These are phyloP conservation scores for Lutjanus erythropterus DNA, from an alignment of 2,113 vertebrate species.

Conservation along the genomic window DNA sequence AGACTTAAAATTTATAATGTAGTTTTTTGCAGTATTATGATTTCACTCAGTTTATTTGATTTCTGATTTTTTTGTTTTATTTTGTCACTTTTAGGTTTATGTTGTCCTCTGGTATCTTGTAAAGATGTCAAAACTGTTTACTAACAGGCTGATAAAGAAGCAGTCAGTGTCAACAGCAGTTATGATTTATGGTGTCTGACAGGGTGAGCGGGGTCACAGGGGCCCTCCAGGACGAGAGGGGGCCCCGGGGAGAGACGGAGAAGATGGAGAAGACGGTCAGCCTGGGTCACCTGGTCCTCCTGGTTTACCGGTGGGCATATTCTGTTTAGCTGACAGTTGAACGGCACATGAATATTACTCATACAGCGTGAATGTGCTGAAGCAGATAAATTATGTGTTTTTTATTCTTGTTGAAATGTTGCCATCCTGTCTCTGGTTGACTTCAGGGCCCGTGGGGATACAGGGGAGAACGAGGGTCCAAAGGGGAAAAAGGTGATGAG, in stretches of 20 bases:
- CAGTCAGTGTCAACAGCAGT: neutral
- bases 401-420: neutral
- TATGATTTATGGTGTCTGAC: constrained; percentile 29
- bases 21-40: neutral
- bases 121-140: neutral
- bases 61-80: neutral
- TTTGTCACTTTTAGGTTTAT: neutral
- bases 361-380: neutral
- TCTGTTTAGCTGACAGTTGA: neutral
- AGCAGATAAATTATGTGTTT: neutral
- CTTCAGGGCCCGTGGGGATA: constrained; percentile 89
- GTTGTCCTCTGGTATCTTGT: neutral
- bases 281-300: constrained; percentile 82
- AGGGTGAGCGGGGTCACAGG: constrained; percentile 86
- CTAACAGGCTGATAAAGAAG: neutral
- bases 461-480: constrained; percentile 86
- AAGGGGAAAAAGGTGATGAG: constrained; percentile 91
- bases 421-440: constrained; percentile 5
- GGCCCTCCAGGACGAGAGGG: constrained; percentile 85
- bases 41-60: neutral
- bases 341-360: too few relatives aligned
- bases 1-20: constrained; percentile 3
- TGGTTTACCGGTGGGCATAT: constrained; percentile 83
- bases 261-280: constrained; percentile 85
- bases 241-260: constrained; percentile 84